Evolutionary conservation across 2,113 vertebrate species (phyloP).

Genomic region (Heliornis fulica): DNA sequence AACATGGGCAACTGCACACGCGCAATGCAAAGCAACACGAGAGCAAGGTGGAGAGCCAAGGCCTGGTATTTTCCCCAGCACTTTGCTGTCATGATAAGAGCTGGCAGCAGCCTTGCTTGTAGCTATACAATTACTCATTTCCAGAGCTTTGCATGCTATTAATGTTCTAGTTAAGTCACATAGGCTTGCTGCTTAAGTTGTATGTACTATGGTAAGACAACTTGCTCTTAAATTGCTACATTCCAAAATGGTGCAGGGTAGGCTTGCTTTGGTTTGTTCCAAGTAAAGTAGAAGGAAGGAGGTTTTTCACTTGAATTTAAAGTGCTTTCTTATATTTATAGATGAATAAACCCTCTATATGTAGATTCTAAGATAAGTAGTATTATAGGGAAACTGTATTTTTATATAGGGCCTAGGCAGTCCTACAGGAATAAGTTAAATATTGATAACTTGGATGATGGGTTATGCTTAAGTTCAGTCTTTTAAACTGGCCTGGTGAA

Average conservation of each 20-base stretch:
- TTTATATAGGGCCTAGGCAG: not conserved
- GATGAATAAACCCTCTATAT: not conserved
- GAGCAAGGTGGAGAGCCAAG: not conserved
- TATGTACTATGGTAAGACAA: not conserved
- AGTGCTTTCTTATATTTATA: not conserved
- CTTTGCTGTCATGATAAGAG: not conserved
- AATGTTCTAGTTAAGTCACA: not conserved
- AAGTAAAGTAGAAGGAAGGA: not conserved
- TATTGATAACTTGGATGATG: not conserved
- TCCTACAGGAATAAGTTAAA: not conserved
- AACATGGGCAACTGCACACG: not conserved
- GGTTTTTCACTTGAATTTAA: not conserved
- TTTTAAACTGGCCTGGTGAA: not conserved
- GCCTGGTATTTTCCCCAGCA: not conserved
- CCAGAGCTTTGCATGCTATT: not conserved
- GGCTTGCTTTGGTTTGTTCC: not conserved
- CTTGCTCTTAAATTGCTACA: not conserved
- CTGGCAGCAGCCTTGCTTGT: not conserved
- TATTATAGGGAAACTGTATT: not conserved
- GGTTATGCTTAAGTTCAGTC: not conserved
- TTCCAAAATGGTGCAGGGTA: not conserved
- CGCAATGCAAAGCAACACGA: not conserved
- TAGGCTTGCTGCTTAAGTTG: not conserved
- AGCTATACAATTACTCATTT: not conserved
- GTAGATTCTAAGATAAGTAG: not conserved